Percentiles rank a stretch among this genome's conserved stretches.
Conservation (phyloP, 1,140 invertebrate species). For the Dendrolimus punctatus region DNA sequence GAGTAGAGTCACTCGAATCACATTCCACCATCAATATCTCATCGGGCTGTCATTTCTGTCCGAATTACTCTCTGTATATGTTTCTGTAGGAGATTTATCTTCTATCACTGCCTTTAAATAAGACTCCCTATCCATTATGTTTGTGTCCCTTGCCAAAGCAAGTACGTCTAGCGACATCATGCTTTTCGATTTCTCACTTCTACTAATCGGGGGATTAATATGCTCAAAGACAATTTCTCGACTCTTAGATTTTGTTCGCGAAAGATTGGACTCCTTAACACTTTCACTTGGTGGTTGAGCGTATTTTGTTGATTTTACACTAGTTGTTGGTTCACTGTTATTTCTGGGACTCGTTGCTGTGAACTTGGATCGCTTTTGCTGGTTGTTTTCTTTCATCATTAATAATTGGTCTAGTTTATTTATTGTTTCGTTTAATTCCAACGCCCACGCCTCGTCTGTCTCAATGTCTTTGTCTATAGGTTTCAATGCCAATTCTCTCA, state of each 20-base stretch:
- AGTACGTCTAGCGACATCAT: conserved; percentile 65
- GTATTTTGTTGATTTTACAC: conserved; percentile 33
- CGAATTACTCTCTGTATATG: conserved; percentile 62
- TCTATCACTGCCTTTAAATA: conserved; percentile 63
- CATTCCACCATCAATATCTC: conserved; percentile 66
- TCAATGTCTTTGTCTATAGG: conserved; percentile 76
- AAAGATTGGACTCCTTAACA: conserved; percentile 39
- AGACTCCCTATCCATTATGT: conserved; percentile 54
- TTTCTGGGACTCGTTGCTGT: conserved; percentile 47
- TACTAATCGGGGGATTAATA: conserved; percentile 35
- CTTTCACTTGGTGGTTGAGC: conserved; percentile 36
- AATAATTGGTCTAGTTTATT: conserved; percentile 78
- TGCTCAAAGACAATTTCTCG: conserved; percentile 47
- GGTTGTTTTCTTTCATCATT: conserved; percentile 74
- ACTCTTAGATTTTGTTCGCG: conserved; percentile 46
- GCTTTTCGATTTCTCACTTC: conserved; percentile 54
- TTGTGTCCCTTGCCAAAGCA: conserved; percentile 49
- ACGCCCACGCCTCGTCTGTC: conserved; percentile 76
- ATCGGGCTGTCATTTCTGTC: conserved; percentile 62
- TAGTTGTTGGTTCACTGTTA: conserved; percentile 49
- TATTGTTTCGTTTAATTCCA: conserved; percentile 76
- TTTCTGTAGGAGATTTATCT: conserved; percentile 59
- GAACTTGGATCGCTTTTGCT: conserved; percentile 60
- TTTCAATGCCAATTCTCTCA: conserved; percentile 74
- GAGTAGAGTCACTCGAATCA: conserved; percentile 56